Evolutionary conservation across 1,140 invertebrate genomes (phyloP), one percentile per base, ranked within the genome.

Genomic region (Pseudomyrmex sp.): DNA sequence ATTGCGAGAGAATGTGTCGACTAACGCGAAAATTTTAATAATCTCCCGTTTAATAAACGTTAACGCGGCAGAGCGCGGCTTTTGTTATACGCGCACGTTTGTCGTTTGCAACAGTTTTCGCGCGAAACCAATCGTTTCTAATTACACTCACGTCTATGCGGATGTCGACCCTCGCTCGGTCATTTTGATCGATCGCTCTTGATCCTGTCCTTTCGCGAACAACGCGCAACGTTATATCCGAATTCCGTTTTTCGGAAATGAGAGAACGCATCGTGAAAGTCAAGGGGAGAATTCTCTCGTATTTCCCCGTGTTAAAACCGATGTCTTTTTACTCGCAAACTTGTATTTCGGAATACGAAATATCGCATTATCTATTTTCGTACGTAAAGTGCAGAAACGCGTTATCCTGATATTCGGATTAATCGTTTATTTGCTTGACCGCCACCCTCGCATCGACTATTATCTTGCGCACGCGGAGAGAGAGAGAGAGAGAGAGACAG

Each of bases 1-100:
- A 69, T 46, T 54, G 65, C 20, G 54, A 69, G 35, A 35, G 50
- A 52, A 52, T 52, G 12, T 18, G 15, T 35, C 48, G 7, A 50
- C 44, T 50, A 35, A 35, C 35, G 44, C n/a, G 66, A 80, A 56
- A 80, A 72, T 80, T 80, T 80, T 72, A 80, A 80, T 80, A 80
- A 72, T 80, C 65, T 66, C 54, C n/a, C 44, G 59, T 80, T 70
- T 70, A 72, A 72, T 20, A 23, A 50, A 70, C 76, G 66, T 12
- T 72, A 72, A 70, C 63, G 5, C 13, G 13, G 50, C 48, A 70
- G 54, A 70, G 54, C 54, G 44, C 48, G 59, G 65, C 54, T 59
- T 61, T 59, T 46, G 54, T 18, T 59, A 13, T 20, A 18, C 54
- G 13, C 10, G 35, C 35, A 35, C 35, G 35, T 35, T 35, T 35